phyloP scores from a whole-genome alignment of 2,888 invertebrate genomes.

The Leptopilina drosophilae region DNA sequence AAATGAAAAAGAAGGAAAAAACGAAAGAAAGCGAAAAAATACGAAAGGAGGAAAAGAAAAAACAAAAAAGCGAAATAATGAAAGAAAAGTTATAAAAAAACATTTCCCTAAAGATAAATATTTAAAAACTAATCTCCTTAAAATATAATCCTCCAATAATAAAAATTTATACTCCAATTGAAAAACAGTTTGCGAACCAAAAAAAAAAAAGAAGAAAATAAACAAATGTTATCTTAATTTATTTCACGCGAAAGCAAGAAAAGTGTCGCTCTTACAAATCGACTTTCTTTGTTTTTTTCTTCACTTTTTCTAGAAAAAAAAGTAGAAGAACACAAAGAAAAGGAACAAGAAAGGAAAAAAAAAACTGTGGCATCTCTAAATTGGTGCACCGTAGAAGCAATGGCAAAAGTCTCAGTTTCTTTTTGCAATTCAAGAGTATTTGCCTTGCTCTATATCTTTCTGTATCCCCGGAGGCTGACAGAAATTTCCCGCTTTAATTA shows the following conservation, averaged over 20 bases:
- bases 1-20: too few species aligned
- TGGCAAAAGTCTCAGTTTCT: slow-evolving; percentile 36
- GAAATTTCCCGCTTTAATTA: slow-evolving; percentile 55
- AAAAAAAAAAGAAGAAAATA: too few species aligned
- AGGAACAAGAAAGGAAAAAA: neutral
- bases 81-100: too few species aligned
- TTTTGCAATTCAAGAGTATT: slow-evolving; percentile 17
- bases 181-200: too few species aligned
- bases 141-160: too few species aligned
- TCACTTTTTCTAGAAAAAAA: neutral
- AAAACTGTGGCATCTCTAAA: slow-evolving; percentile 17
- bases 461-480: slow-evolving; percentile 36
- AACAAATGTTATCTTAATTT: slow-evolving; percentile 6
- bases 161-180: too few species aligned
- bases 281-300: neutral
- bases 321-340: neutral
- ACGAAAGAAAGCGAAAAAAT: too few species aligned
- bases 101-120: too few species aligned
- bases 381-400: neutral
- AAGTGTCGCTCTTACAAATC: neutral
- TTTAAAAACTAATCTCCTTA: too few species aligned
- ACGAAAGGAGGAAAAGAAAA: too few species aligned
- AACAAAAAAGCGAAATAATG: too few species aligned
- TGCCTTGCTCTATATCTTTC: slow-evolving; percentile 11
- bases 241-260: neutral